Conservation (phyloP, 2,113 vertebrate genomes). For the Malaclemys terrapin region DNA sequence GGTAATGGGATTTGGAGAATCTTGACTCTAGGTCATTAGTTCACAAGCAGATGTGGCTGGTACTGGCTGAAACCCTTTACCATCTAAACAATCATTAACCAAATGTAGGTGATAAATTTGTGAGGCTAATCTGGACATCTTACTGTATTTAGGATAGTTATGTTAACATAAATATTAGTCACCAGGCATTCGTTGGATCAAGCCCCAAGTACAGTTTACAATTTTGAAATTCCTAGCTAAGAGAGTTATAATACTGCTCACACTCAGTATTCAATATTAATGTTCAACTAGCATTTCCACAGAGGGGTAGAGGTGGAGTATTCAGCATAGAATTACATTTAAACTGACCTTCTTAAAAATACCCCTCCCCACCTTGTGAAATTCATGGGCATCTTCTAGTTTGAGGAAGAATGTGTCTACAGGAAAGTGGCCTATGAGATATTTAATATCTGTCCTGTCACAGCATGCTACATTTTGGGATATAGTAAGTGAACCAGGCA, state of each 20-base stretch:
- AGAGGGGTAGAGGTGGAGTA: not conserved
- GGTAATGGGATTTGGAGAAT: not conserved
- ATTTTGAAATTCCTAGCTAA: not conserved
- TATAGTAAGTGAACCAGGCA: not conserved
- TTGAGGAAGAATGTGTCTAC: not conserved
- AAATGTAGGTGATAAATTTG: not conserved
- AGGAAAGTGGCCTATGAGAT: not conserved
- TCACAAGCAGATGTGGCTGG: not conserved
- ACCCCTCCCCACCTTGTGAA: not conserved
- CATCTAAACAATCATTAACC: not conserved
- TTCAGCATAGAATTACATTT: not conserved
- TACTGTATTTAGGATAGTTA: not conserved
- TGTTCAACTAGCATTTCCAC: not conserved
- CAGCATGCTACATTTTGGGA: rapidly evolving
- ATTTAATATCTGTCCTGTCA: not conserved
- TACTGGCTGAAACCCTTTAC: not conserved
- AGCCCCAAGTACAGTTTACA: not conserved
- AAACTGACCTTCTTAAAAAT: not conserved
- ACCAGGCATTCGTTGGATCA: not conserved
- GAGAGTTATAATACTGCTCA: not conserved
- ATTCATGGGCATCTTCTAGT: not conserved
- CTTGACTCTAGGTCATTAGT: not conserved
- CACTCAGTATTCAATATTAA: not conserved
- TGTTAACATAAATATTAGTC: not conserved
- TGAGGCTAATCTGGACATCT: not conserved